Percentiles rank a stretch among this genome's conserved stretches.
Evolutionary conservation across 1,140 invertebrate species (phyloP).

Genomic region (Zaprionus africanus): DNA sequence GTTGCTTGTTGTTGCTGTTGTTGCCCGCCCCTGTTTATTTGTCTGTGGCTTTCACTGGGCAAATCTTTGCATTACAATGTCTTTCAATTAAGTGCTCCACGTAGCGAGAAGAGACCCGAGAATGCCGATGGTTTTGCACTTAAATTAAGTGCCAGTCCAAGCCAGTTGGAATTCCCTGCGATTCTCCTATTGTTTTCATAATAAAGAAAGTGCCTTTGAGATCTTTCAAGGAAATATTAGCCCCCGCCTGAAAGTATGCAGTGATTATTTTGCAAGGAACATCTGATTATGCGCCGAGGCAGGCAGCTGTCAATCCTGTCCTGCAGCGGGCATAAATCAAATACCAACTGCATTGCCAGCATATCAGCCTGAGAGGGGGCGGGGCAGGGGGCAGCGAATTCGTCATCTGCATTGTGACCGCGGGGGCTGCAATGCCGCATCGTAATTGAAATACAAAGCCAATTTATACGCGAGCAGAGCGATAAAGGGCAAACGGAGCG

Average conservation of each 20-base stretch:
- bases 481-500: slow-evolving; percentile 63
- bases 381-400: background rate
- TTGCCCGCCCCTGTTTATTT: slow-evolving; percentile 63
- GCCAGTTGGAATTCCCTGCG: background rate
- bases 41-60: slow-evolving; percentile 47
- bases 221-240: background rate
- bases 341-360: slow-evolving; percentile 28
- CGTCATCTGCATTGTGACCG: slow-evolving; percentile 15
- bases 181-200: background rate
- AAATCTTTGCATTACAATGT: slow-evolving; percentile 71
- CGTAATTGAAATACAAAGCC: slow-evolving; percentile 80
- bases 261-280: background rate
- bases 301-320: background rate
- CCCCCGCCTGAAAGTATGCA: background rate
- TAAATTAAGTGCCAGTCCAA: background rate
- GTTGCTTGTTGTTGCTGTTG: slow-evolving; percentile 37
- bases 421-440: slow-evolving; percentile 25
- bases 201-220: background rate
- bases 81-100: slow-evolving; percentile 68
- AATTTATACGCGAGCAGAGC: slow-evolving; percentile 63
- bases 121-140: slow-evolving; percentile 2
- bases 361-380: slow-evolving; percentile 7
- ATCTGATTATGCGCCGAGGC: background rate
- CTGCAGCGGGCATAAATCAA: slow-evolving; percentile 43
- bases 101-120: background rate